A percentile compares a stretch with the other conserved stretches of the same genome.
phyloP scores from a whole-genome alignment of 2,113 vertebrate species.

The Astatotilapia flaviijosephi region DNA sequence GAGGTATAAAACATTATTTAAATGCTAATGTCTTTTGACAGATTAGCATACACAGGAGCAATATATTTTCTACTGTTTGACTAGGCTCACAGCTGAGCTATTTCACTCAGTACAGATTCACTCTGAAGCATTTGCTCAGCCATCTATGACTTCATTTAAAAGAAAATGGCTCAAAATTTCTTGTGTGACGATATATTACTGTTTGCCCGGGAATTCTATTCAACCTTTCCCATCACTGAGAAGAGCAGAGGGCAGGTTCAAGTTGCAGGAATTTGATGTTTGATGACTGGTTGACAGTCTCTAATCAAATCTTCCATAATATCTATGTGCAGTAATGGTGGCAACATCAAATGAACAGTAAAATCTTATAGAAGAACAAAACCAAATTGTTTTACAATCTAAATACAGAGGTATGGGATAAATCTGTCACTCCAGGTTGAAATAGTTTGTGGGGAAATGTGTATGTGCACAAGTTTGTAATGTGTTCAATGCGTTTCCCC shows the following conservation, averaged over 20 bases:
- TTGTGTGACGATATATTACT: neutral
- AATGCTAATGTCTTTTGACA: slow-evolving; percentile 60
- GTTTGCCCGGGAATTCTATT: neutral
- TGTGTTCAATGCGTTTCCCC: neutral
- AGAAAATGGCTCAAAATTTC: neutral
- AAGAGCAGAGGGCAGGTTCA: neutral
- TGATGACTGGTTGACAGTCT: neutral
- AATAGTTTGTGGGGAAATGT: neutral
- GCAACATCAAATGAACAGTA: neutral
- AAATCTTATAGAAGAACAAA: neutral
- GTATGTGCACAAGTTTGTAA: neutral
- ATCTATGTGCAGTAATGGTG: neutral
- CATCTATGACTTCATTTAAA: neutral
- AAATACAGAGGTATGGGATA: neutral
- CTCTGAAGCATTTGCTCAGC: neutral
- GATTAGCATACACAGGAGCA: slow-evolving; percentile 11
- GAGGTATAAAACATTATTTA: slow-evolving; percentile 55
- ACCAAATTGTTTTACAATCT: neutral
- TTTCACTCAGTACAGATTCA: neutral
- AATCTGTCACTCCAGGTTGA: neutral
- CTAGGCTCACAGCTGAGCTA: slow-evolving; percentile 13
- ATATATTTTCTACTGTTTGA: slow-evolving; percentile 1
- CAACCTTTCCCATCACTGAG: neutral
- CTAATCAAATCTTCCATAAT: neutral
- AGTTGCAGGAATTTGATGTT: neutral